Percentiles rank a stretch among this genome's conserved stretches.
These are phyloP conservation scores for Scytalopus superciliaris DNA, from an alignment of 2,113 vertebrate genomes.

Conservation along the genomic window DNA sequence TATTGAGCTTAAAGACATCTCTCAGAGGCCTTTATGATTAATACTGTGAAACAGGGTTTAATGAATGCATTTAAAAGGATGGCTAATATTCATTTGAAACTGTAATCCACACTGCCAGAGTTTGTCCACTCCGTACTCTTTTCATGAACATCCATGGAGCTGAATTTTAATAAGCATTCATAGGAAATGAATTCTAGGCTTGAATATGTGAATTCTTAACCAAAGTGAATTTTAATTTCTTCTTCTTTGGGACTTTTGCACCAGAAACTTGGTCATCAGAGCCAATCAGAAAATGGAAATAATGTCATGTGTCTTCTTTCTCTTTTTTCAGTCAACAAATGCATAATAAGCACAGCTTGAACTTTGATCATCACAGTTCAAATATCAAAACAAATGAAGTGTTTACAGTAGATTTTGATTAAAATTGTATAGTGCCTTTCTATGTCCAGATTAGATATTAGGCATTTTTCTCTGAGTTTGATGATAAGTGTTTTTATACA, in stretches of 20 bases:
- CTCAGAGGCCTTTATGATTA: not conserved
- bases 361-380: not conserved
- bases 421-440: not conserved
- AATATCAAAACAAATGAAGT: not conserved
- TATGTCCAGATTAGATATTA: not conserved
- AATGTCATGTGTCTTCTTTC: not conserved
- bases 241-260: not conserved
- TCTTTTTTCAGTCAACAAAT: not conserved
- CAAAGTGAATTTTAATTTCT: not conserved
- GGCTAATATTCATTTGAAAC: constrained; percentile 20
- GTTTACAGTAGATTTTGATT: constrained; percentile 1
- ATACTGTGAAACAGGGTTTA: not conserved
- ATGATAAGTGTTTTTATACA: not conserved
- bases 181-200: not conserved
- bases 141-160: not conserved
- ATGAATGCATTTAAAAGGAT: not conserved
- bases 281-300: not conserved
- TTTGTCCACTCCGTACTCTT: not conserved
- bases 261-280: not conserved
- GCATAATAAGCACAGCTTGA: not conserved
- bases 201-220: not conserved
- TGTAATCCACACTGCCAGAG: not conserved
- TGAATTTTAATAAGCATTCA: constrained; percentile 29
- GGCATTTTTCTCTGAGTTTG: not conserved
- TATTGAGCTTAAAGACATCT: not conserved